Conservation (phyloP, 2,888 invertebrate genomes). For the Caenorhabditis parvicauda region DNA sequence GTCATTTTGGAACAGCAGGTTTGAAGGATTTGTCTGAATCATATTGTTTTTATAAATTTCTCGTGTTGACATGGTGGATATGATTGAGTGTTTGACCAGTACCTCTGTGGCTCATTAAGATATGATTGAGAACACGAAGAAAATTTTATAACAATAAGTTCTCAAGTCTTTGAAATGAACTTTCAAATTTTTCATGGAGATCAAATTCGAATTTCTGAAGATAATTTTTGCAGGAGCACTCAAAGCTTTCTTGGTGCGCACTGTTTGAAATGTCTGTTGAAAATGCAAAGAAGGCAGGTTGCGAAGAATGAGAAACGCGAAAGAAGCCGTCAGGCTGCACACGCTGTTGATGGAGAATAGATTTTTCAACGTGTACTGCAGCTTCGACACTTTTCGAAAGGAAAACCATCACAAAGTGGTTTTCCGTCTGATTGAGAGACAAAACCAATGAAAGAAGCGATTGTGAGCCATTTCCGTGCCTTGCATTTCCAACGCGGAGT, state of each 20-base stretch:
- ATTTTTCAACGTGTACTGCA: conserved; percentile 8
- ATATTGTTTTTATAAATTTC: conserved; percentile 1
- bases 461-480: conserved; percentile 4
- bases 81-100: neutral
- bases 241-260: conserved; percentile 10
- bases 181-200: too few relatives aligned
- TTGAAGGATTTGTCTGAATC: conserved; percentile 1
- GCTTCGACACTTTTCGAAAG: conserved; percentile 5
- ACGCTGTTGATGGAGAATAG: conserved; percentile 2
- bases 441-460: conserved; percentile 6
- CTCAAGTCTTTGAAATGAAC: too few relatives aligned
- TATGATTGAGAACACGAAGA: too few relatives aligned
- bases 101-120: neutral
- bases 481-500: conserved; percentile 8
- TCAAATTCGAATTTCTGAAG: too few relatives aligned
- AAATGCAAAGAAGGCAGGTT: neutral
- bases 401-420: conserved; percentile 8
- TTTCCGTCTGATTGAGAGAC: conserved; percentile 8
- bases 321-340: conserved; percentile 9
- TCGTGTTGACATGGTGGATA: neutral
- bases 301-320: conserved; percentile 7
- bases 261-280: conserved; percentile 5
- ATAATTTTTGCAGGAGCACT: conserved; percentile 8
- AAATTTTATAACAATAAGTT: too few relatives aligned
- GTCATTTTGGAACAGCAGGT: conserved; percentile 1